These are phyloP conservation scores for Bombus terrestris DNA, from an alignment of 1,140 invertebrate genomes.

Conservation along the genomic window DNA sequence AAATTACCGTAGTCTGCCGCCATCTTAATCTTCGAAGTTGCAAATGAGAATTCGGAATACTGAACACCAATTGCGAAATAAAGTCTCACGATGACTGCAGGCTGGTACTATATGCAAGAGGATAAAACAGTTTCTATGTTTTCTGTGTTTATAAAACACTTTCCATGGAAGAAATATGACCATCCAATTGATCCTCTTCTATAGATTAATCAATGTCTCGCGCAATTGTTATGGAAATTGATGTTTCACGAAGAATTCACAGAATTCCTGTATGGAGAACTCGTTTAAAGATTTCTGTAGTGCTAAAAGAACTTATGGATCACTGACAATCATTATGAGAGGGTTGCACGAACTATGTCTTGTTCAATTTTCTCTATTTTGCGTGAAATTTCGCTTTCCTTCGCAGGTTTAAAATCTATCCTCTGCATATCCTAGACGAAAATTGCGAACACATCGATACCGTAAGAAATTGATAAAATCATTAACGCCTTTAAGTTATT, in stretches of 20 bases:
- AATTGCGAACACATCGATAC: background rate
- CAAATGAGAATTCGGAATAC: constrained; percentile 75
- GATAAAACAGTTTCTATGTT: background rate
- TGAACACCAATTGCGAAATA: constrained; percentile 49
- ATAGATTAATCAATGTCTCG: background rate
- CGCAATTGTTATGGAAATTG: background rate
- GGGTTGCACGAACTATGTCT: background rate
- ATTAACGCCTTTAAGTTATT: background rate
- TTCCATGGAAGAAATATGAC: background rate
- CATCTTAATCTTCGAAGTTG: constrained; percentile 71
- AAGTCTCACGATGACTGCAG: constrained; percentile 4
- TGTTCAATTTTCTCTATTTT: background rate
- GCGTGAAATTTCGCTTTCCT: background rate
- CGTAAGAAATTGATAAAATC: background rate
- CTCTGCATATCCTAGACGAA: background rate
- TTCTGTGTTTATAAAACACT: background rate
- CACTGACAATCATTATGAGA: constrained; percentile 12
- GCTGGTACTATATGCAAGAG: background rate
- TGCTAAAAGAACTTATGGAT: constrained; percentile 1
- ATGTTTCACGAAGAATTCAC: background rate
- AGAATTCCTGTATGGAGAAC: background rate
- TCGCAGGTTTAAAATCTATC: background rate
- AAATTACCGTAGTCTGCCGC: constrained; percentile 79
- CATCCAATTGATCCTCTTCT: background rate
- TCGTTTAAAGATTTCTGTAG: background rate